These are phyloP conservation scores for Drosophila robusta DNA, from an alignment of 2,888 invertebrate species.

Conservation along the genomic window DNA sequence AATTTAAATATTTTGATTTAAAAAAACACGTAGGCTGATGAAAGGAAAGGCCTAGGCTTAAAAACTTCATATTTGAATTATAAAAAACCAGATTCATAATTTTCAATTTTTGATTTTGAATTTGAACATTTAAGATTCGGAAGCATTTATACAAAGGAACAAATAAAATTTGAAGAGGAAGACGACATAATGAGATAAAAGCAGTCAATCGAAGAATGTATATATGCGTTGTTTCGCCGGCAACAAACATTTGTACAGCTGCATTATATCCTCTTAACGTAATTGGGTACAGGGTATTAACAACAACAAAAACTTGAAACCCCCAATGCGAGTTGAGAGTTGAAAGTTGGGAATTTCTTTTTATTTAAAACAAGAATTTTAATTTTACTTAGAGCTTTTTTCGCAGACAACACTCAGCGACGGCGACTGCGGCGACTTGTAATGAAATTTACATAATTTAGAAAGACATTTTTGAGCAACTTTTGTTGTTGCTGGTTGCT, in stretches of 20 bases:
- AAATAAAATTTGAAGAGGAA: too few relatives aligned
- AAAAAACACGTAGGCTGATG: too few relatives aligned
- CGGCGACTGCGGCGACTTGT: slow-evolving; percentile 53
- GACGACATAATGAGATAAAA: too few relatives aligned
- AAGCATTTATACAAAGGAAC: too few relatives aligned
- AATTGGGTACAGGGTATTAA: neutral
- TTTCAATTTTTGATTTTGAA: too few relatives aligned
- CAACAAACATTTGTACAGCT: neutral
- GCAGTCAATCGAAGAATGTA: too few relatives aligned
- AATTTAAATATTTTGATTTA: too few relatives aligned
- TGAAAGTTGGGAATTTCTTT: slow-evolving; percentile 47
- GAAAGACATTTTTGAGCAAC: slow-evolving; percentile 73
- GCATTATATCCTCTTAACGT: neutral
- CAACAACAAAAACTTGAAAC: slow-evolving; percentile 4
- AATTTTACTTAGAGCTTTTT: slow-evolving; percentile 71
- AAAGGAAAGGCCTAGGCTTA: too few relatives aligned
- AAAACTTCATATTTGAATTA: too few relatives aligned
- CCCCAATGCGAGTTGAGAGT: slow-evolving; percentile 37
- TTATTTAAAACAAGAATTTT: slow-evolving; percentile 70
- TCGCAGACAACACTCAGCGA: slow-evolving; percentile 36
- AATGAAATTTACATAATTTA: slow-evolving; percentile 81
- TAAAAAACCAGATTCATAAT: too few relatives aligned
- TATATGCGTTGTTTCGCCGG: too few relatives aligned
- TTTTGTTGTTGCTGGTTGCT: slow-evolving; percentile 37
- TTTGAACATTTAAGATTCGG: too few relatives aligned